Evolutionary conservation across 2,797 vertebrate species (phyloP).

Genomic region (Kryptopterus vitreolus): DNA sequence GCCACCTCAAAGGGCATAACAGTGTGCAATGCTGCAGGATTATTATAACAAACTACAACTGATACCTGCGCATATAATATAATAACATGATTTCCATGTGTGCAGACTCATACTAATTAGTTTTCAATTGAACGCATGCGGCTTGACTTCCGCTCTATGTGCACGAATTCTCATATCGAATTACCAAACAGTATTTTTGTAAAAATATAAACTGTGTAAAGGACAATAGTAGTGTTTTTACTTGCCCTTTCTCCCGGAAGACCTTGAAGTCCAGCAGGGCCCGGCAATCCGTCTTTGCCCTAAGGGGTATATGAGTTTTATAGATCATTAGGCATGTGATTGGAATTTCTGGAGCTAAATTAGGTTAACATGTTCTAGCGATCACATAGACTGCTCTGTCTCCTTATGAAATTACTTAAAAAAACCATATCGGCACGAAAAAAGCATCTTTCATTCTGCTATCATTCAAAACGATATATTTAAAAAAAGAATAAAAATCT

Average conservation of each 20-base stretch:
- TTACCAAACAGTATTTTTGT: slow-evolving; percentile 50
- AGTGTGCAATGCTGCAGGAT: not conserved
- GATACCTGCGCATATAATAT: not conserved
- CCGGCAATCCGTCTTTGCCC: slow-evolving; percentile 84
- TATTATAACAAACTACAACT: no score
- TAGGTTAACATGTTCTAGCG: no score
- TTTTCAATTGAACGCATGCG: not conserved
- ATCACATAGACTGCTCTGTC: no score
- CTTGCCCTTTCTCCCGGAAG: slow-evolving; percentile 85
- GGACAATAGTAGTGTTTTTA: slow-evolving; percentile 39
- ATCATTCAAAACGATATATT: no score
- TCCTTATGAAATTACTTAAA: no score
- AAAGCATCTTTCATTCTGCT: no score
- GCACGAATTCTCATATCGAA: slow-evolving; percentile 78
- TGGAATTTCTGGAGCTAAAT: not conserved
- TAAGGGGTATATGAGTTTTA: slow-evolving; percentile 56
- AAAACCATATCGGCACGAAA: no score
- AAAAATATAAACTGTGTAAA: not conserved
- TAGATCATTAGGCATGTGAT: not conserved
- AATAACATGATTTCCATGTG: not conserved
- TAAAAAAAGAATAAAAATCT: no score
- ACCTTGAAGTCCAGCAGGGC: slow-evolving; percentile 80
- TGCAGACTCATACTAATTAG: not conserved
- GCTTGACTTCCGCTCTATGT: slow-evolving; percentile 56
- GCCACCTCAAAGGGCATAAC: no score